A percentile compares a stretch with the other conserved stretches of the same genome.
Conservation (phyloP, 1,140 invertebrate genomes). For the Globodera ellingtonae region DNA sequence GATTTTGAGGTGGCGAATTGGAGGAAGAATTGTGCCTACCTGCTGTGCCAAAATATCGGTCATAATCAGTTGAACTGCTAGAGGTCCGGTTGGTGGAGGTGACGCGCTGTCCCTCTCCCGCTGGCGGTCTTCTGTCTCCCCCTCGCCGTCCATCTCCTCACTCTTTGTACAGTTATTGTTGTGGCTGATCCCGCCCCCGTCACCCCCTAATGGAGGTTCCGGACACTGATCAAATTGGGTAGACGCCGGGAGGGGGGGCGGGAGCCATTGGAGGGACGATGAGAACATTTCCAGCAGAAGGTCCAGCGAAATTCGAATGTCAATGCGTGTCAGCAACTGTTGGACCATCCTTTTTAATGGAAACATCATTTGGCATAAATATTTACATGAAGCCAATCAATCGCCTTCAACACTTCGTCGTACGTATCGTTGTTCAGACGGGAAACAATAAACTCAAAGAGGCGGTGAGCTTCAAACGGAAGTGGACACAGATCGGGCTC, state of each 20-base stretch:
- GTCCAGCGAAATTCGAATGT: constrained; percentile 82
- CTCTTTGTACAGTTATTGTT: constrained; percentile 2
- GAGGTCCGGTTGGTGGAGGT: constrained; percentile 38
- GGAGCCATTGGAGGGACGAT: constrained; percentile 1
- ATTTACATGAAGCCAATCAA: constrained; percentile 87
- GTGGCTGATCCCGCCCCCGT: background rate
- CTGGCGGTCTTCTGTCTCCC: background rate
- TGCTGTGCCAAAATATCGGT: constrained; percentile 91
- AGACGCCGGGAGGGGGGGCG: constrained; percentile 67
- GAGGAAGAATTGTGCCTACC: constrained; percentile 66
- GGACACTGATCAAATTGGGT: constrained; percentile 4
- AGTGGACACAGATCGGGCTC: constrained; percentile 92
- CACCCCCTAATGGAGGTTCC: background rate
- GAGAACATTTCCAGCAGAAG: constrained; percentile 83
- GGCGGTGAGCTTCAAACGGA: constrained; percentile 86
- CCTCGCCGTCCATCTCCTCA: background rate
- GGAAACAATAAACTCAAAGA: constrained; percentile 89
- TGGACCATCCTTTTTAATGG: constrained; percentile 37
- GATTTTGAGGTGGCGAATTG: background rate
- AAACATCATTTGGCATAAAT: background rate
- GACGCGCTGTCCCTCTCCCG: constrained; percentile 1
- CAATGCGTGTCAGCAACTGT: constrained; percentile 80
- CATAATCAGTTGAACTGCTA: constrained; percentile 91
- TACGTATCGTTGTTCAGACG: constrained; percentile 82
- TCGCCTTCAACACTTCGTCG: constrained; percentile 86